Evolutionary conservation across 2,888 invertebrate genomes (phyloP).

Genomic region (Beris chalybata): DNA sequence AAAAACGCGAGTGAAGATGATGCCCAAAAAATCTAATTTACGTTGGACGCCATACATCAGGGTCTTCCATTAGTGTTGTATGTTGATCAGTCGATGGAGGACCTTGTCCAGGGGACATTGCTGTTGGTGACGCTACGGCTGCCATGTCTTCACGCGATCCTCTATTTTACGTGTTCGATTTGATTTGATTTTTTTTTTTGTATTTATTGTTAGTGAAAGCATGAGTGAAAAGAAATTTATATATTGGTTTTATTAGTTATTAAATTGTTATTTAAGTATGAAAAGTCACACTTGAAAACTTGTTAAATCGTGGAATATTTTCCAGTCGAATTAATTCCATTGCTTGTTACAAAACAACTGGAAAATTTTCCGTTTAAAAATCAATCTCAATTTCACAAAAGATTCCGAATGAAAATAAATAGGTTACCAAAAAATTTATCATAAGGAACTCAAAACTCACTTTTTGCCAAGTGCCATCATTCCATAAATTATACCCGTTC

Average conservation of each 20-base stretch:
- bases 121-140: constrained; percentile 72
- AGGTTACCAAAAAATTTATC: constrained; percentile 1
- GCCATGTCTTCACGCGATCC: constrained; percentile 84
- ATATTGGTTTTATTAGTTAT: constrained; percentile 21
- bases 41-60: constrained; percentile 91
- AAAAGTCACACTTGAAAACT: no score
- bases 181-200: constrained; percentile 24
- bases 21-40: constrained; percentile 60
- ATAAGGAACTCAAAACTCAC: constrained; percentile 64
- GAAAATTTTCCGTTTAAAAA: no score
- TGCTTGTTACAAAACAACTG: not conserved
- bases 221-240: constrained; percentile 34
- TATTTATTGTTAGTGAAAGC: constrained; percentile 34
- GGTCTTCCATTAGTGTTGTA: constrained; percentile 89
- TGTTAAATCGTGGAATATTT: not conserved
- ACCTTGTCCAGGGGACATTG: constrained; percentile 66
- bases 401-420: not conserved
- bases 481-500: constrained; percentile 86
- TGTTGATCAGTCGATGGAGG: constrained; percentile 60
- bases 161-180: constrained; percentile 57
- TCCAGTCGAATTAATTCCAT: not conserved
- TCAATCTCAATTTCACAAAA: not conserved
- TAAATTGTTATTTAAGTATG: no score
- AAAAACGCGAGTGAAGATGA: constrained; percentile 11
- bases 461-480: constrained; percentile 95